phyloP scores from a whole-genome alignment of 2,113 vertebrate genomes.

The Heterotilapia buettikoferi region DNA sequence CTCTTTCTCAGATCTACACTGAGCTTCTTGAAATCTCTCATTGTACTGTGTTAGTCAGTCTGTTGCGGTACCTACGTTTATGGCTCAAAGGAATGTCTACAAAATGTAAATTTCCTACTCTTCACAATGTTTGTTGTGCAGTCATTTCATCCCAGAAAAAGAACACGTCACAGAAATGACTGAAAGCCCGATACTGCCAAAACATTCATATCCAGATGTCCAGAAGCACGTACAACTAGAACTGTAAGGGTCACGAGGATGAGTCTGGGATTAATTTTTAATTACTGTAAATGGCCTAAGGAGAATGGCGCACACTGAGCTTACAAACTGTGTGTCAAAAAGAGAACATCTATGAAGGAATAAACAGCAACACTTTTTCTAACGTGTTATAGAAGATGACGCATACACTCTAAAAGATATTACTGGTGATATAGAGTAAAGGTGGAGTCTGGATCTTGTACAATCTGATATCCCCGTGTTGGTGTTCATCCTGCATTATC shows the following conservation, averaged over 20 bases:
- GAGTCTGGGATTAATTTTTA: not conserved
- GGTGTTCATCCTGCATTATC: not conserved
- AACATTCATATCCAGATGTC: not conserved
- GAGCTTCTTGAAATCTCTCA: not conserved
- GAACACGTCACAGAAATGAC: not conserved
- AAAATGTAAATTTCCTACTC: not conserved
- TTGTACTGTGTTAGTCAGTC: not conserved
- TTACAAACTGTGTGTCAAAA: not conserved
- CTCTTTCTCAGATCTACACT: rapidly evolving
- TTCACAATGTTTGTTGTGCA: not conserved
- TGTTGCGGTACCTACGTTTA: not conserved
- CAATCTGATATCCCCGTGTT: not conserved
- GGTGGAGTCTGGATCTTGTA: not conserved
- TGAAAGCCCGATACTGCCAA: not conserved
- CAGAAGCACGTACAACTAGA: not conserved
- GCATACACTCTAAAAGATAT: not conserved
- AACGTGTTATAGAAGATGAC: not conserved
- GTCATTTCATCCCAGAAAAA: not conserved
- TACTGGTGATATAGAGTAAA: not conserved
- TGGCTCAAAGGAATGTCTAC: not conserved
- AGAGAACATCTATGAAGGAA: not conserved
- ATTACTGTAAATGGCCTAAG: not conserved
- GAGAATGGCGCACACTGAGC: not conserved
- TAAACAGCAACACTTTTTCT: not conserved
- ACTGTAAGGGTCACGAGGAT: not conserved